Conservation (phyloP, 2,888 invertebrate genomes). For the Heteromurus nitidus region DNA sequence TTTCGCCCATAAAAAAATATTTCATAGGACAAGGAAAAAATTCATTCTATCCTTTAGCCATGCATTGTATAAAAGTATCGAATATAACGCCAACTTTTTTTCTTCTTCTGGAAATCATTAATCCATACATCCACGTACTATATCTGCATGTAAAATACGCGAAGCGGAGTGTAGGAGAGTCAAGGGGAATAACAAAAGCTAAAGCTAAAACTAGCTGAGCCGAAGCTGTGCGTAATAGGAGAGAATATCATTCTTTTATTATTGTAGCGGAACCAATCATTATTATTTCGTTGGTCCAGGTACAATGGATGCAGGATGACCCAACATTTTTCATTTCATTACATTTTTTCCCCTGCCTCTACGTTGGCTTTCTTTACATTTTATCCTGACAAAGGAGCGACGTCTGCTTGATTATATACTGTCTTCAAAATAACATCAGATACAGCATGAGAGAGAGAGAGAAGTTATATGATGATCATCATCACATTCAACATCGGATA, state of each 20-base stretch:
- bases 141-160: background rate
- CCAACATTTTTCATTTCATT: slow-evolving; percentile 72
- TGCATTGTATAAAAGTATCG: no score
- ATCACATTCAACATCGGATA: no score
- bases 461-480: slow-evolving; percentile 17
- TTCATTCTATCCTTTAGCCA: no score
- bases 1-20: no score
- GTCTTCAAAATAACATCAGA: slow-evolving; percentile 52
- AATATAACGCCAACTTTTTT: no score
- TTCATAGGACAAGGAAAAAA: no score
- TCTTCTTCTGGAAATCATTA: no score
- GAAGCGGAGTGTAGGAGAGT: background rate
- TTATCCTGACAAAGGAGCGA: slow-evolving; percentile 59
- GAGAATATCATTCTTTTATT: slow-evolving; percentile 66
- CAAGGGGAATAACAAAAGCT: background rate
- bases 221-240: slow-evolving; percentile 4
- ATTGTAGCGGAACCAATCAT: slow-evolving; percentile 73
- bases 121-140: slow-evolving; percentile 8
- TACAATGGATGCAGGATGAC: slow-evolving; percentile 73
- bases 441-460: slow-evolving; percentile 39
- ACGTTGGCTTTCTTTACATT: slow-evolving; percentile 51
- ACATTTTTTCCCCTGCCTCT: slow-evolving; percentile 52
- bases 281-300: slow-evolving; percentile 73
- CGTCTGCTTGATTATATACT: slow-evolving; percentile 60
- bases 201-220: no score